These are phyloP conservation scores for Sebastes itinus DNA, from an alignment of 2,797 vertebrate genomes.

Conservation along the genomic window DNA sequence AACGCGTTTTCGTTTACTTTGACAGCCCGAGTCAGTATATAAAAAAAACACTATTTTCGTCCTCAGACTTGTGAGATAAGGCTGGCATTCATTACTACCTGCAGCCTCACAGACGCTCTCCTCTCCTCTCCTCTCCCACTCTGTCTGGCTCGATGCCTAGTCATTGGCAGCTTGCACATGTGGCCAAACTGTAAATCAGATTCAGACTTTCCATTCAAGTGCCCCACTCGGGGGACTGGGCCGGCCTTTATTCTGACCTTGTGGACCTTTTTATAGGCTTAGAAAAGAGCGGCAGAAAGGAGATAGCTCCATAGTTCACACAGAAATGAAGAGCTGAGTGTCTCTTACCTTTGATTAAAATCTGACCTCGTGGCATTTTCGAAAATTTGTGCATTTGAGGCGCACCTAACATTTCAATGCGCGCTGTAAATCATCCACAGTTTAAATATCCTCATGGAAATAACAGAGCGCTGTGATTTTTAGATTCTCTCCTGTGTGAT, in stretches of 20 bases:
- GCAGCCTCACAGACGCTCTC: conserved; percentile 53
- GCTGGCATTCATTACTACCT: conserved; percentile 53
- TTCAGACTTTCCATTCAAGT: conserved; percentile 80
- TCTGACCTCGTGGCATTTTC: conserved; percentile 71
- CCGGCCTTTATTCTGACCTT: conserved; percentile 78
- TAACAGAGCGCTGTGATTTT: conserved; percentile 11
- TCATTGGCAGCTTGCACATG: conserved; percentile 75
- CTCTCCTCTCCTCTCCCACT: conserved; percentile 44
- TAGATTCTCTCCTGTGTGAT: conserved; percentile 30
- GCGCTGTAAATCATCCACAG: conserved; percentile 41
- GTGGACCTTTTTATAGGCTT: conserved; percentile 76
- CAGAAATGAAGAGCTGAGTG: conserved; percentile 65
- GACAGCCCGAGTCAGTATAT: too few species aligned
- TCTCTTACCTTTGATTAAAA: conserved; percentile 76
- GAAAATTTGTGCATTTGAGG: conserved; percentile 54
- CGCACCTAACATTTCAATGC: conserved; percentile 29
- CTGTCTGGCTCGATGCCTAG: conserved; percentile 64
- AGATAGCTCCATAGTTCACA: conserved; percentile 62
- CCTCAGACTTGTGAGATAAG: conserved; percentile 1
- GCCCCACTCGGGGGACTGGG: conserved; percentile 67
- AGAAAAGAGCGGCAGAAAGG: conserved; percentile 67
- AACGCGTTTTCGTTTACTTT: too few species aligned
- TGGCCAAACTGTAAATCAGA: conserved; percentile 80
- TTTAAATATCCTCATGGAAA: conserved; percentile 41
- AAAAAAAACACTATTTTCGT: not conserved